These are phyloP conservation scores for Pachydiplax longipennis DNA, from an alignment of 2,888 invertebrate species.

Conservation along the genomic window DNA sequence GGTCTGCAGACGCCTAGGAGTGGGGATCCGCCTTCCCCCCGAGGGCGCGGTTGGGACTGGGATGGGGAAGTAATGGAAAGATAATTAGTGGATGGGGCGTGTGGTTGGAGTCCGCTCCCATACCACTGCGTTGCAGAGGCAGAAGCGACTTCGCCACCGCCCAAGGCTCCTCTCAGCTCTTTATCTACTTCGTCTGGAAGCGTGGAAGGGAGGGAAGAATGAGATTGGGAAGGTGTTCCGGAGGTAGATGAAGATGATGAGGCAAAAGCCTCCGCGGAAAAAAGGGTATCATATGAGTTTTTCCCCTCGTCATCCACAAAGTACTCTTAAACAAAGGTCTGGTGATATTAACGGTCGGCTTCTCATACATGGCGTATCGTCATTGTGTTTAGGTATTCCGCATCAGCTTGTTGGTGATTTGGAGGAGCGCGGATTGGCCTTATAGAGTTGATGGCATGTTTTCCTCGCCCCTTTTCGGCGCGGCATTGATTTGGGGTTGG, in stretches of 20 bases:
- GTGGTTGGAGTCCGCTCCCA: neutral
- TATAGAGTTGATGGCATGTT: neutral
- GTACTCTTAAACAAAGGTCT: neutral
- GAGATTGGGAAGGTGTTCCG: neutral
- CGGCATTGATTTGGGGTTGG: neutral
- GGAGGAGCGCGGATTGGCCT: neutral
- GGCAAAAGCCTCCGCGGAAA: neutral
- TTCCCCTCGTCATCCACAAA: neutral
- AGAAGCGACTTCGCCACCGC: constrained; percentile 27
- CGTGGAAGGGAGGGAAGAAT: neutral
- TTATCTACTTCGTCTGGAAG: neutral
- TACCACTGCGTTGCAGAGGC: neutral
- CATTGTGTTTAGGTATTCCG: neutral
- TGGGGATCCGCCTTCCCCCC: neutral
- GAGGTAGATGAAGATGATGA: neutral
- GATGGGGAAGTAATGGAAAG: constrained; percentile 36
- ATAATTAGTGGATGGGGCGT: constrained; percentile 40
- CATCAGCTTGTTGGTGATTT: neutral
- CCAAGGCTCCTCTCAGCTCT: neutral
- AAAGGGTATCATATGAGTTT: neutral
- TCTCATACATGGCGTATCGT: neutral
- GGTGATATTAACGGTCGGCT: neutral
- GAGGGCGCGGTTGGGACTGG: neutral
- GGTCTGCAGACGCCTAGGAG: neutral
- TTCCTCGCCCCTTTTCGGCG: neutral